Base-by-base conservation (phyloP, 2,888 invertebrate species). In the Diaperis boleti region DNA sequence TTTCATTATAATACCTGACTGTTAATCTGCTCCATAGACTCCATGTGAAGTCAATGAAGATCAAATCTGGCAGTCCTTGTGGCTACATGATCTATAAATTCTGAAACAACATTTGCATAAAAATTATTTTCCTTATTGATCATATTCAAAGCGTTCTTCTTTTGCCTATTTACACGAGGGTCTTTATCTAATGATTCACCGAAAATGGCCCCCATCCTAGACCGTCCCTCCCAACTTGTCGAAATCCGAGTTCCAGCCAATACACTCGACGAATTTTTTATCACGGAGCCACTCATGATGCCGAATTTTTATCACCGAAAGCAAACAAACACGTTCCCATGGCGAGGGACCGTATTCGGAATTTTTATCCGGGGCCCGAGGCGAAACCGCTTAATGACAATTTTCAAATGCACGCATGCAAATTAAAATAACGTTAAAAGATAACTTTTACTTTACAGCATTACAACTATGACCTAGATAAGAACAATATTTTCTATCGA, bases 401-500 rank as follows among this genome's bases (percentile, higher is more conserved):
- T 29, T 31, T 47, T 2, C 50, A 3, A 33, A 35, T 33, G 26
- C 17, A 18, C 13, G 22, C 62, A 67, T 64, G 67, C 61, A 67
- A 68, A 69, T 68, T 57, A 59, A 62, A 66, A 65, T 66, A 64
- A 66, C 56, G 60, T 64, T 49, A 62, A 66, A 56, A 56, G 60
- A 67, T 59, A 68, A 70, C 70, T 70, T 69, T 70, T 70, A 70
- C 70, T 70, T 70, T 62, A 57, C n/a, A n/a, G n/a, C n/a, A n/a
- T n/a, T n/a, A n/a, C 57, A 65, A 62, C 60, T 62, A 56, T 68
- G 70, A 70, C 70, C 70, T 62, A 70, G 67, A 66, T 70, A 57
- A 52, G 60, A 66, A 62, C 62, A 67, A 67, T 65, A 49, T 59
- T 47, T 55, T 33, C 44, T 31, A 56, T 6, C 6, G 29, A 11